Base-by-base conservation (phyloP, 2,888 invertebrate genomes). In the Hylaea fasciaria region DNA sequence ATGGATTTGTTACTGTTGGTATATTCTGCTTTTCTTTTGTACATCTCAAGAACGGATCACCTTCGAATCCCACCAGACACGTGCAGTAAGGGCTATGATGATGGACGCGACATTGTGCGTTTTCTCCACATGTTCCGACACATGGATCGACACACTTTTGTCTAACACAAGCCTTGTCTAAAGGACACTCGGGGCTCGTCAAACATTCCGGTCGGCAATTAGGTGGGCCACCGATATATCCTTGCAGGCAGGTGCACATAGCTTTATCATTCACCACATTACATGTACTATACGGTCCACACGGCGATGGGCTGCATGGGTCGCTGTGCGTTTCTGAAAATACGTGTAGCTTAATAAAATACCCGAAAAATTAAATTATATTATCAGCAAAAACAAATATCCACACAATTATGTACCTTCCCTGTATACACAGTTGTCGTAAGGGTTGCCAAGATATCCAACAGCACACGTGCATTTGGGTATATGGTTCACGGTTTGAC, bases 91-190 rank as follows among this genome's bases (percentile, higher is more conserved):
- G 95, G 55, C 93, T 93, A 59, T 94, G 95, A 67, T 94, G 94
- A 40, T 94, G 93, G 60, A 95, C 94, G 56, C 94, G 93, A 77
- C 97, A 97, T 76, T 95, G 93, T 0, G 96, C 94, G 80, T 94
- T 94, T 51, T 92, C 90, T 55, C 94, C 95, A 71, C 95, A 97
- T 0, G 95, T 94, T 65, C 96, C 96, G 0, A 94, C 93, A 73
- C 97, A 97, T n/a, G 97, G 97, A 85, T 97, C 95, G 48, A 94
- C 89, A 80, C 97, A 97, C 82, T 95, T 96, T 73, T 95, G 94
- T 69, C 94, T 95, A 13, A 95, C 94, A 76, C 97, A 97, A 12
- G 97, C 96, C 81, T 94, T 95, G 62, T 94, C 94, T 35, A 95
- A 92, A n/a, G 95, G 92, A 87, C 97, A 97, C 76, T 97, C 97